A percentile compares a stretch with the other conserved stretches of the same genome.
Evolutionary conservation across 1,140 invertebrate species (phyloP).

Genomic region (Eciton burchellii): DNA sequence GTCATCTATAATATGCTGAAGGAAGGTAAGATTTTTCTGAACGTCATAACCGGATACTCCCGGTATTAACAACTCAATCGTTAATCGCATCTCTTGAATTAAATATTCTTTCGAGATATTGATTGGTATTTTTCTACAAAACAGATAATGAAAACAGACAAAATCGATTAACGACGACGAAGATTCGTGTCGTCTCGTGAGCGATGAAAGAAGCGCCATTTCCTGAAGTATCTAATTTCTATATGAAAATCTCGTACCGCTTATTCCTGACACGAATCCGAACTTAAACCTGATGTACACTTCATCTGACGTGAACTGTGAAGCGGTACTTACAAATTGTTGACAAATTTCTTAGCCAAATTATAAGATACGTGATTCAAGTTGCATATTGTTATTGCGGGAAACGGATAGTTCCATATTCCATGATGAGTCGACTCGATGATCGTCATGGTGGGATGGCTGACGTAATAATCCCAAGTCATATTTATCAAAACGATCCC

Average conservation of each 20-base stretch:
- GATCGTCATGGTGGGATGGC: constrained; percentile 85
- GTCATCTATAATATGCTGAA: constrained; percentile 81
- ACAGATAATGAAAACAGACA: background rate
- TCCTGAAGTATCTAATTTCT: background rate
- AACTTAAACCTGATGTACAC: no score
- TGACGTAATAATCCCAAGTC: constrained; percentile 83
- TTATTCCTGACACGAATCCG: no score
- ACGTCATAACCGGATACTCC: constrained; percentile 67
- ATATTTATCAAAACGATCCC: constrained; percentile 83
- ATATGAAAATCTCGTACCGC: background rate
- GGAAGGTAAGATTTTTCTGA: constrained; percentile 68
- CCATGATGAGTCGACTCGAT: constrained; percentile 89
- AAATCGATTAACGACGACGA: background rate
- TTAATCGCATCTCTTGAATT: constrained; percentile 70
- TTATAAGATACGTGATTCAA: constrained; percentile 87
- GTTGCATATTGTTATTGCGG: constrained; percentile 89
- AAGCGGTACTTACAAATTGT: constrained; percentile 85
- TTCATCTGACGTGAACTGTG: background rate
- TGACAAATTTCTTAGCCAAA: constrained; percentile 81
- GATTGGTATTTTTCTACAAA: constrained; percentile 58
- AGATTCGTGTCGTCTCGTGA: background rate
- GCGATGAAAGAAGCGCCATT: background rate
- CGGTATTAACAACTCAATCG: constrained; percentile 73
- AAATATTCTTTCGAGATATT: constrained; percentile 68
- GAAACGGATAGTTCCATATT: constrained; percentile 90